phyloP scores from a whole-genome alignment of 1,140 invertebrate genomes.

The Tetragonula clypearis region DNA sequence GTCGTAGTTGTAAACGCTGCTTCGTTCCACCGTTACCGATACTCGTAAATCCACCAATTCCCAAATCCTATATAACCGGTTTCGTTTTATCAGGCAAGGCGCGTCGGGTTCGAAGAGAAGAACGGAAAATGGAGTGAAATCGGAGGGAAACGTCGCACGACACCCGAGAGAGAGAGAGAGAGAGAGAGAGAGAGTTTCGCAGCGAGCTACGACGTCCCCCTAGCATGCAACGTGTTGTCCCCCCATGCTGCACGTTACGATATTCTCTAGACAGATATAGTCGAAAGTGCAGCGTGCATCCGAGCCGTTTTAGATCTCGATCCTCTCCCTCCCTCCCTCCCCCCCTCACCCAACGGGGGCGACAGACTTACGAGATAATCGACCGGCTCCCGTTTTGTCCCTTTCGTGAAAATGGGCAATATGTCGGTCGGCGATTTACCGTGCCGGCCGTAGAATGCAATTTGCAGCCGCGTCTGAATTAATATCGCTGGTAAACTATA shows the following conservation, averaged over 20 bases:
- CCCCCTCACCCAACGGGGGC: too few relatives aligned
- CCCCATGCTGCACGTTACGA: conserved; percentile 26
- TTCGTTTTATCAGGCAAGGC: background rate
- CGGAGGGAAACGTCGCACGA: conserved; percentile 48
- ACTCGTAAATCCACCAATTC: background rate
- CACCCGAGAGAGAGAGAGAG: background rate
- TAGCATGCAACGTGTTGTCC: background rate
- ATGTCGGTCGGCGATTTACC: background rate
- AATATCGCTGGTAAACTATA: background rate
- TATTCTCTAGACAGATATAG: conserved; percentile 31
- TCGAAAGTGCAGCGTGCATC: conserved; percentile 11
- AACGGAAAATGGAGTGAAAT: conserved; percentile 26
- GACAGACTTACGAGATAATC: conserved; percentile 12
- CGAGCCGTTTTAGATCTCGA: too few relatives aligned
- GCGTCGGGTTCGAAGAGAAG: background rate
- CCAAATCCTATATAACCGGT: background rate
- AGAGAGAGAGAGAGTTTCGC: conserved; percentile 1
- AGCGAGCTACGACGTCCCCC: too few relatives aligned
- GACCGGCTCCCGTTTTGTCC: background rate
- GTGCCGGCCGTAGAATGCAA: background rate
- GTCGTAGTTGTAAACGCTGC: background rate
- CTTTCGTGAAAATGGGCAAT: conserved; percentile 1
- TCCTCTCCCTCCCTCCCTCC: too few relatives aligned
- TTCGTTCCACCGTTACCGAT: too few relatives aligned
- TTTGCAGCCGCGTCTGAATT: background rate